Conservation (phyloP, 2,888 invertebrate species). For the Uropetala carovei region DNA sequence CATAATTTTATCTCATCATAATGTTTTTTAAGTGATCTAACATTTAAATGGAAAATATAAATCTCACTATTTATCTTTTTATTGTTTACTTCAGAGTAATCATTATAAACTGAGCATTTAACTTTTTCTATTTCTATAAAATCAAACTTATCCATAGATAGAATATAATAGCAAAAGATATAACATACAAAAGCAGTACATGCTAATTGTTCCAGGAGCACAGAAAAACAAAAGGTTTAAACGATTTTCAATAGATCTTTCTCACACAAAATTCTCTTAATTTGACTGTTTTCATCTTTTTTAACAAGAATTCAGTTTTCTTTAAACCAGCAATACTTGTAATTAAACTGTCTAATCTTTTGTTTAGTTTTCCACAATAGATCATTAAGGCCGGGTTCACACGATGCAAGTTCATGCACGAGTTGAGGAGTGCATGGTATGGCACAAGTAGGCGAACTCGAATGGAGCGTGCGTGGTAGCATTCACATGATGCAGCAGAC, state of each 20-base stretch:
- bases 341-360: background rate
- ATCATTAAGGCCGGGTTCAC: too few relatives aligned
- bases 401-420: too few relatives aligned
- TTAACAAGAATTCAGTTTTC: background rate
- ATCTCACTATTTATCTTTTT: too few relatives aligned
- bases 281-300: background rate
- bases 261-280: background rate
- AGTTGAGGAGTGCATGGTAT: too few relatives aligned
- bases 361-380: background rate
- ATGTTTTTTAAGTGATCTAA: background rate
- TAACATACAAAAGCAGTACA: background rate
- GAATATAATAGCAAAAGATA: background rate
- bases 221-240: background rate
- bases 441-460: too few relatives aligned
- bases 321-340: too few relatives aligned
- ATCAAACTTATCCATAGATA: background rate
- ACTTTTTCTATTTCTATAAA: background rate
- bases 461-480: too few relatives aligned
- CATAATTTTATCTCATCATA: background rate
- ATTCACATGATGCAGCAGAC: too few relatives aligned
- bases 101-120: background rate
- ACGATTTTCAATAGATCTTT: background rate
- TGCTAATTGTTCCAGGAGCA: background rate
- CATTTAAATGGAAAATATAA: too few relatives aligned
- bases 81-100: background rate